Conservation (phyloP, 2,888 invertebrate genomes). For the Litoditis marina region DNA sequence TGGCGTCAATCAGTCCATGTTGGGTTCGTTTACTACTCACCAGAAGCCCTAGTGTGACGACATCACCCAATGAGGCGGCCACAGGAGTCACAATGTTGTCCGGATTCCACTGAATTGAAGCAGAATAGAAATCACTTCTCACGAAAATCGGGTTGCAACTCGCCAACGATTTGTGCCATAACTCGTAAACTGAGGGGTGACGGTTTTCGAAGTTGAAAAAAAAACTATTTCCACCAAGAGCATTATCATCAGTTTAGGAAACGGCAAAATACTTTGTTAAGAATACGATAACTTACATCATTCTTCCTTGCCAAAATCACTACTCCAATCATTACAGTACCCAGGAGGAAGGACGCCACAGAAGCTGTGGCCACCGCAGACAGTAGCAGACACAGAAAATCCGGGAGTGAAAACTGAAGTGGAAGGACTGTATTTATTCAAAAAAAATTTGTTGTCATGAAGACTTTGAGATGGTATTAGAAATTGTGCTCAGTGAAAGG, state of each 20-base stretch:
- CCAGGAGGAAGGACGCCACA: slow-evolving; percentile 41
- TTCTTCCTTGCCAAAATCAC: slow-evolving; percentile 34
- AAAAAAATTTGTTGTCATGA: too few relatives aligned
- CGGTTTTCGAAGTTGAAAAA: too few relatives aligned
- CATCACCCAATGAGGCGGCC: slow-evolving; percentile 84
- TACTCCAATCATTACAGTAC: slow-evolving; percentile 43
- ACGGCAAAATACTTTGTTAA: neutral
- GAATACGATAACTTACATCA: slow-evolving; percentile 9
- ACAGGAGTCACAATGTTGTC: slow-evolving; percentile 90
- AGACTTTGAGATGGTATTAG: too few relatives aligned
- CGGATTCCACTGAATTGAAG: slow-evolving; percentile 73
- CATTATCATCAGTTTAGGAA: too few relatives aligned
- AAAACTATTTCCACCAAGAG: too few relatives aligned
- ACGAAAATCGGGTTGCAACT: too few relatives aligned
- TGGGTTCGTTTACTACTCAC: slow-evolving; percentile 12
- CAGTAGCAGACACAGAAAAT: slow-evolving; percentile 32
- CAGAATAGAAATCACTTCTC: too few relatives aligned
- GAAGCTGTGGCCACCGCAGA: slow-evolving; percentile 49
- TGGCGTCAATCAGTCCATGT: too few relatives aligned
- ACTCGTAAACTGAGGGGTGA: too few relatives aligned
- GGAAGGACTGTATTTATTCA: too few relatives aligned
- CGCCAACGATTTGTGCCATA: too few relatives aligned
- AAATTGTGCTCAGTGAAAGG: too few relatives aligned
- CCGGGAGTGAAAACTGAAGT: slow-evolving; percentile 24
- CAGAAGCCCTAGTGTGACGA: slow-evolving; percentile 72